Base-by-base conservation (phyloP, 2,888 invertebrate genomes). In the Proisotoma minuta region DNA sequence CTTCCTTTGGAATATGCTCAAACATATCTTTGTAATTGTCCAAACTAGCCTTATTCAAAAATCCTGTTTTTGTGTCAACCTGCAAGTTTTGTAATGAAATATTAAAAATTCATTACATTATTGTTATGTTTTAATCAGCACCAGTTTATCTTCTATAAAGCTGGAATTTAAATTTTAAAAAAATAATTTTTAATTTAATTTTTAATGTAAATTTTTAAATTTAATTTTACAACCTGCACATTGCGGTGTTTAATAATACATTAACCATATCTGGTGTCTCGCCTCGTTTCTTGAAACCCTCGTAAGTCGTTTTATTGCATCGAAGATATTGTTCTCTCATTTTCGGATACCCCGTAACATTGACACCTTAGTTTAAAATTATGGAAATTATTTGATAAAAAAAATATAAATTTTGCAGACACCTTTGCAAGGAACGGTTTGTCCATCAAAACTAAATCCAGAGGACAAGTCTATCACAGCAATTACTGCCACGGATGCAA, bases 51-150 rank as follows among this genome's bases (percentile, higher is more conserved):
- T 18, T 3, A 20, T 29, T 34, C 22, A 50, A 24, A n/a, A 22
- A 34, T 29, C 58, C 58, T n/a, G 58, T 50, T 20, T 29, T 39
- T 15, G 15, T 29, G 39, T 54, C 39, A 2, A 54, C n/a, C 53
- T 54, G n/a, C 43, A 43, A 43, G 4, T 43, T 43, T 43, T 12
- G 12, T 34, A 10, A 2, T n/a, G 26, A n/a, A 52, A 52, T 26
- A 15, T 26, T n/a, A 23, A 2, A 56, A 40, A 57, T 34, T 15
- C 34, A 34, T 8, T 15, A 34, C 8, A 34, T 34, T 8, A 10
- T 34, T 34, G 8, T 34, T 34, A 10, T 34, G 8, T 10, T 34
- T 34, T 34, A 34, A 34, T 3, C 20, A 20, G 2, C 39, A 54
- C 53, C 39, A 54, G 22, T 20, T 54, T 34, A 39, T 54, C 53